Base-by-base conservation (phyloP, 2,888 invertebrate genomes). In the Malthinus flaveolus region DNA sequence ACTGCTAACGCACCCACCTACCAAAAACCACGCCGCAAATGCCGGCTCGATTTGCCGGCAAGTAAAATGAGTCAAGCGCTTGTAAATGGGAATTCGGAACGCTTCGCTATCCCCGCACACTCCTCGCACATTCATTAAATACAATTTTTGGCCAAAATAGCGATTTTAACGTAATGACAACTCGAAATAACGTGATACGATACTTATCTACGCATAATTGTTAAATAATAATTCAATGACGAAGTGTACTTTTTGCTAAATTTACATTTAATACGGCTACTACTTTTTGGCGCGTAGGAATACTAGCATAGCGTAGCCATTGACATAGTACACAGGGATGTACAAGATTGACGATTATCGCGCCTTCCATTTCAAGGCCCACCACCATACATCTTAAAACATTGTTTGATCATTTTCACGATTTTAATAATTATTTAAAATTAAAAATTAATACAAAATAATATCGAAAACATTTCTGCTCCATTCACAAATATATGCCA, bases 21-120 rank as follows among this genome's bases (percentile, higher is more conserved):
- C 57, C 48, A 46, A 48, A 54, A 56, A 58, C 59, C 64, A 60
- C 64, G 63, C 62, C 50, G 57, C 58, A 56, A 64, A 63, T 58
- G 64, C 66, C 66, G 63, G 64, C 62, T 63, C 56, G 55, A 61
- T 62, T 64, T 49, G 59, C 53, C 58, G 59, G 58, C 47, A 55
- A 36, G 45, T 23, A 58, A 44, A 51, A 51, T 56, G 63, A 56
- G 47, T 60, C 54, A 56, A 56, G 44, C 15, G 57, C 47, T 45
- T 33, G 53, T 44, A 54, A 52, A 56, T 44, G 51, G 48, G 50
- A 56, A 56, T 49, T 37, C 49, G 54, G 34, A 15, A 44, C 9
- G 11, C 37, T 46, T 45, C 10, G 42, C 56, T 15, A 42, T 13
- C 51, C 60, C 52, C 48, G 35, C 52, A n/a, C 36, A 23, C 7